A percentile compares a stretch with the other conserved stretches of the same genome.
phyloP scores from a whole-genome alignment of 1,140 invertebrate species.

The Hypothenemus hampei region DNA sequence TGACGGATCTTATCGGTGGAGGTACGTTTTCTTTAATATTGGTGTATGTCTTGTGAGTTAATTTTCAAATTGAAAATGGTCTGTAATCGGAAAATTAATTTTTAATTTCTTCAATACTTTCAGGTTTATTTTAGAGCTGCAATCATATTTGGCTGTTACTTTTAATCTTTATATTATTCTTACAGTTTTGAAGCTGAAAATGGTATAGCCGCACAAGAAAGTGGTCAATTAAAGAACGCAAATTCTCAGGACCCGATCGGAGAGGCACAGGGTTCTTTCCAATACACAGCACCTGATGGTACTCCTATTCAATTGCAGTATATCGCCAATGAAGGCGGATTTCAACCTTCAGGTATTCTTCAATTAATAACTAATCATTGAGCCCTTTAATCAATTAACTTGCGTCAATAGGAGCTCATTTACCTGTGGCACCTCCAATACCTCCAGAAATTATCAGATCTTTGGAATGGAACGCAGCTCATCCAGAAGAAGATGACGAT shows the following conservation, averaged over 20 bases:
- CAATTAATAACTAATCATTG: neutral
- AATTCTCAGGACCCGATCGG: conserved; percentile 35
- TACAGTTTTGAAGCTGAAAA: conserved; percentile 62
- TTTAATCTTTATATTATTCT: conserved; percentile 9
- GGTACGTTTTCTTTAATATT: conserved; percentile 9
- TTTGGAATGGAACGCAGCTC: conserved; percentile 44
- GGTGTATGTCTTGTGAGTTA: neutral
- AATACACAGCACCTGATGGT: conserved; percentile 54
- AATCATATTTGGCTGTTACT: too few species aligned
- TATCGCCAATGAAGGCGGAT: conserved; percentile 54
- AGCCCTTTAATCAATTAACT: too few species aligned
- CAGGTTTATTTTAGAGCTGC: too few species aligned
- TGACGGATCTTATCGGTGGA: conserved; percentile 51
- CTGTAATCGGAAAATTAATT: too few species aligned
- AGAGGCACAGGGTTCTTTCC: conserved; percentile 38
- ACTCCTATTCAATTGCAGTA: conserved; percentile 49
- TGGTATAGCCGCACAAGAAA: conserved; percentile 58
- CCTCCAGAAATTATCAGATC: conserved; percentile 42
- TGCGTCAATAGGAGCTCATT: conserved; percentile 44
- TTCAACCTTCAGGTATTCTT: conserved; percentile 48
- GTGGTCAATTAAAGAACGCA: conserved; percentile 55
- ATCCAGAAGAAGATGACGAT: conserved; percentile 39
- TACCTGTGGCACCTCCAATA: conserved; percentile 52
- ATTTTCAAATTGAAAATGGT: neutral
- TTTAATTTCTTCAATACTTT: too few species aligned